Evolutionary conservation across 1,140 invertebrate genomes (phyloP).

Genomic region (Pomacea maculata): DNA sequence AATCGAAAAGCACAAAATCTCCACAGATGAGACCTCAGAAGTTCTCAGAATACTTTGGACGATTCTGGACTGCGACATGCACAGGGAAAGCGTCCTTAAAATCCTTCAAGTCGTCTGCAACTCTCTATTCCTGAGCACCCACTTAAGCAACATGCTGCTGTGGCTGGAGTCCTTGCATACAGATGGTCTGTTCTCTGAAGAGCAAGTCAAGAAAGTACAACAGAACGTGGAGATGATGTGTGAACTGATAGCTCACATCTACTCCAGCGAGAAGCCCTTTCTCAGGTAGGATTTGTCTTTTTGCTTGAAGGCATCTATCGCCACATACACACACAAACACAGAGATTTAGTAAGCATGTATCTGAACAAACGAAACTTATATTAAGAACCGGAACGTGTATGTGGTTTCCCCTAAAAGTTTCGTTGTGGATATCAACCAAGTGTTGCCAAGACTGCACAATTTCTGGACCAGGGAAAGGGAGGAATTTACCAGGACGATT

Average conservation of each 20-base stretch:
- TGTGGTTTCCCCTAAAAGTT: too few relatives aligned
- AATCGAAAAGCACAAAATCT: not conserved
- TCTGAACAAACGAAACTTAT: too few relatives aligned
- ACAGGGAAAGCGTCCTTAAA: conserved; percentile 3
- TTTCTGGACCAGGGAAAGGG: too few relatives aligned
- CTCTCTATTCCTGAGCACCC: not conserved
- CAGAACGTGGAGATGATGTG: not conserved
- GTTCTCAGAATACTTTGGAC: not conserved
- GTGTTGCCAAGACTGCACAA: too few relatives aligned
- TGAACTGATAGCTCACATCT: conserved; percentile 1
- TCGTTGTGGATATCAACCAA: too few relatives aligned
- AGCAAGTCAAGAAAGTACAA: not conserved
- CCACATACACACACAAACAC: too few relatives aligned
- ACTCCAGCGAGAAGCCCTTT: conserved; percentile 58
- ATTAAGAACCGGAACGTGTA: too few relatives aligned
- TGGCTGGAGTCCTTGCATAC: not conserved
- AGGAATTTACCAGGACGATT: too few relatives aligned
- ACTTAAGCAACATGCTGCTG: too few relatives aligned
- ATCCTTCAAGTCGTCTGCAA: conserved; percentile 6
- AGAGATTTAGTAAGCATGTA: too few relatives aligned
- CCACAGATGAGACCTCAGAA: not conserved
- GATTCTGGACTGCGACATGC: conserved; percentile 3
- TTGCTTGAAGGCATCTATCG: too few relatives aligned
- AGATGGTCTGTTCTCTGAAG: too few relatives aligned
- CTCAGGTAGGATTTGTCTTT: not conserved